Base-by-base conservation (phyloP, 1,140 invertebrate genomes). In the Bombus consobrinus region DNA sequence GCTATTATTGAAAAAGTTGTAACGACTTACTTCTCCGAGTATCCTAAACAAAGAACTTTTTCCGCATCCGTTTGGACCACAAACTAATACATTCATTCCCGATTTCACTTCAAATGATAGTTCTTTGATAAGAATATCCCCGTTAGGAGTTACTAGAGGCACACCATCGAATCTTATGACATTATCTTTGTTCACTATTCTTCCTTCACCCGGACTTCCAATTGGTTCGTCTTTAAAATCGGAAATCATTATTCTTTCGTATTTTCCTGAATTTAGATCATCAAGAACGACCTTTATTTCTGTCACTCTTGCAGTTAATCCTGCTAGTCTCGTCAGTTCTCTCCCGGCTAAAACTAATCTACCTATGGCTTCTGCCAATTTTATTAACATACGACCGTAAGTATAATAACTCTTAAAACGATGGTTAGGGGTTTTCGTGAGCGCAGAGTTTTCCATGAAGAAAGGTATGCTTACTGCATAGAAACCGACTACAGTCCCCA, bases 21-120 rank as follows among this genome's bases (percentile, higher is more conserved):
- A 32, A 78, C 39, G 41, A 93, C 88, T 93, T 94, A 97, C 97
- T 95, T 99, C 99, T 68, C 99, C 99, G 6, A 99, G 96, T 92
- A 99, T 97, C 87, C 99, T 96, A 96, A 99, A 99, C 82, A 99
- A 96, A 9, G 98, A 99, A 87, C 98, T 99, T 95, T 99, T 99
- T 72, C 99, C 99, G 95, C 99, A 99, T 2, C 99, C 99, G 94
- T 99, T 99, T 28, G 99, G 99, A 1, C 99, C 99, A 95, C 98
- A 99, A 1, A 99, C 98, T 9, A 99, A 94, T 0, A 99, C 99
- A 95, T 99, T 99, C 95, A 98, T 98, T 43, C 99, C 99, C 0
- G 99, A 99, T 95, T 97, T 97, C 13, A 99, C 98, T 96, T 99
- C 98, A 92, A 99, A 99, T 73, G 96, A 97, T 5, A 99, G 95